phyloP scores from a whole-genome alignment of 2,797 vertebrate genomes.

The Tolypeutes matacus region DNA sequence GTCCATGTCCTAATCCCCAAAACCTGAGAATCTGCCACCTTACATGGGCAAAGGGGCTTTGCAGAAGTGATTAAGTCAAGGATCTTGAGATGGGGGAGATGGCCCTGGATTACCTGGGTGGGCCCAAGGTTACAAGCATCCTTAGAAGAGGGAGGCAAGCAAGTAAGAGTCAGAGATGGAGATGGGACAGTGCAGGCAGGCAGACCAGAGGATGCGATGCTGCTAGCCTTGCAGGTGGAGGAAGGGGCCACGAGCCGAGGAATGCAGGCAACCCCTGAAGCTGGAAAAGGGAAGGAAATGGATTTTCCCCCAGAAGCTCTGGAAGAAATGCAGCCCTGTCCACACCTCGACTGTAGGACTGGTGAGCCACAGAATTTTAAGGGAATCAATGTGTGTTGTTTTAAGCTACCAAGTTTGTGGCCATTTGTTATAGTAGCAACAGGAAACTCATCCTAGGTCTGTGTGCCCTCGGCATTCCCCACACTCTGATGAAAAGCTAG shows the following conservation, averaged over 20 bases:
- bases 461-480: fast-evolving
- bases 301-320: background rate
- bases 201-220: fast-evolving
- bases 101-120: background rate
- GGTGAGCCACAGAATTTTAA: background rate
- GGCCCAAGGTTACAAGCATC: no score
- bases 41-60: background rate
- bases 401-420: background rate
- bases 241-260: fast-evolving
- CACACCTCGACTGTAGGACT: background rate
- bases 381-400: background rate
- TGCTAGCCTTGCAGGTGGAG: no score
- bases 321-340: background rate
- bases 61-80: background rate
- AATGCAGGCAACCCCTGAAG: background rate
- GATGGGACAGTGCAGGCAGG: fast-evolving
- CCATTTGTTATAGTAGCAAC: background rate
- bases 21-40: background rate
- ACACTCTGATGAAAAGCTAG: background rate
- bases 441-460: fast-evolving
- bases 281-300: no score
- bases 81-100: background rate
- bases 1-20: background rate
- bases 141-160: background rate
- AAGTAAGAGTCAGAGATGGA: background rate